Conservation (phyloP, 2,113 vertebrate genomes). For the Anoura caudifer region DNA sequence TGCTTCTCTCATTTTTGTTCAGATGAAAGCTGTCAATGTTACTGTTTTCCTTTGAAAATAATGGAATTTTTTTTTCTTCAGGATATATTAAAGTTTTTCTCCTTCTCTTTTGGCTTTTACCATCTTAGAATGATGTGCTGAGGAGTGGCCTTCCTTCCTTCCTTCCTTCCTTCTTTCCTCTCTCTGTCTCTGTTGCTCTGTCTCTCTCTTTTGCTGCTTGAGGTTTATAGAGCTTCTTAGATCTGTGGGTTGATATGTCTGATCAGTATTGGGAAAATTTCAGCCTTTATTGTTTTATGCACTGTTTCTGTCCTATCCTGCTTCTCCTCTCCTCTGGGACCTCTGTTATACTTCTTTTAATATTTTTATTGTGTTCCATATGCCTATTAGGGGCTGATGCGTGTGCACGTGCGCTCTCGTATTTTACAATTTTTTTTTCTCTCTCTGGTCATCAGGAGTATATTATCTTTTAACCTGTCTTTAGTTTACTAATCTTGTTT, state of each 20-base stretch:
- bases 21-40: not conserved
- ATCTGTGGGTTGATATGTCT: not conserved
- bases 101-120: not conserved
- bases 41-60: not conserved
- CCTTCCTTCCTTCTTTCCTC: no score
- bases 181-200: no score
- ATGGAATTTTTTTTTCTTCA: not conserved
- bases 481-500: not conserved
- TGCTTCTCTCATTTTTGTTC: not conserved
- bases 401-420: no score
- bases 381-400: not conserved
- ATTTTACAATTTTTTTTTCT: not conserved
- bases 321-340: not conserved
- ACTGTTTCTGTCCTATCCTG: not conserved
- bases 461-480: not conserved
- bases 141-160: not conserved
- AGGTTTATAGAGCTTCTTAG: not conserved
- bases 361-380: not conserved
- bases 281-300: not conserved
- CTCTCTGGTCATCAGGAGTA: not conserved
- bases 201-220: not conserved
- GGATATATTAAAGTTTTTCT: not conserved
- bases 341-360: not conserved
- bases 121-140: not conserved
- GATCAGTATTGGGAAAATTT: not conserved